phyloP scores from a whole-genome alignment of 2,888 invertebrate species.

The Scaptomyza tumidula region DNA sequence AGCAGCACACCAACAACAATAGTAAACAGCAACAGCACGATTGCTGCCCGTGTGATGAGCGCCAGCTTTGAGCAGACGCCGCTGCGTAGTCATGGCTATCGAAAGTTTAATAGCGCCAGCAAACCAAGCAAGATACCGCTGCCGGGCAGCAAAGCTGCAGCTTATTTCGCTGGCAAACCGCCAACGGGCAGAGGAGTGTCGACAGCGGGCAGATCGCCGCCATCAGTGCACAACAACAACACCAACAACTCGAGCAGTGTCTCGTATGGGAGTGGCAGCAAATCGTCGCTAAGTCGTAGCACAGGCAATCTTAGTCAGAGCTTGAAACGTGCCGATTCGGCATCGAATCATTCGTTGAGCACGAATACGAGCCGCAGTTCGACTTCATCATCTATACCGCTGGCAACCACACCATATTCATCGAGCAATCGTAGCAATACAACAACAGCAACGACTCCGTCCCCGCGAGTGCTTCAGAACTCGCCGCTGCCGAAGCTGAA shows the following conservation, averaged over 20 bases:
- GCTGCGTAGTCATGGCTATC: slow-evolving; percentile 60
- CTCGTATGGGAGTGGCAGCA: slow-evolving; percentile 73
- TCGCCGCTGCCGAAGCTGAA: slow-evolving; percentile 84
- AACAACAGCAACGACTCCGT: slow-evolving; percentile 73
- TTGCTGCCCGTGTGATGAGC: slow-evolving; percentile 76
- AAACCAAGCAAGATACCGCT: slow-evolving; percentile 91
- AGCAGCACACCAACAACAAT: slow-evolving; percentile 51
- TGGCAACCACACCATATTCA: slow-evolving; percentile 81
- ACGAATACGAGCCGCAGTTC: slow-evolving; percentile 82
- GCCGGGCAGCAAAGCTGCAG: slow-evolving; percentile 85
- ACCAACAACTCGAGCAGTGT: slow-evolving; percentile 65
- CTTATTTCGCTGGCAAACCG: slow-evolving; percentile 87
- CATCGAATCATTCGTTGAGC: slow-evolving; percentile 80
- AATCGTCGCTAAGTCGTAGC: slow-evolving; percentile 83
- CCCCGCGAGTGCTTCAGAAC: slow-evolving; percentile 81
- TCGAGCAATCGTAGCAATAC: slow-evolving; percentile 67
- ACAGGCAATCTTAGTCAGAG: slow-evolving; percentile 82
- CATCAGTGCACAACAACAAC: slow-evolving; percentile 58
- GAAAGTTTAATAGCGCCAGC: slow-evolving; percentile 75
- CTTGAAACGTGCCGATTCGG: slow-evolving; percentile 86
- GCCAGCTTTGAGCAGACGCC: slow-evolving; percentile 76
- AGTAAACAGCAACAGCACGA: slow-evolving; percentile 36
- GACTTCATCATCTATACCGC: slow-evolving; percentile 83
- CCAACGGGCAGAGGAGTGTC: slow-evolving; percentile 84
- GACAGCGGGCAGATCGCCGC: slow-evolving; percentile 75